Percentiles rank a stretch among this genome's conserved stretches.
Evolutionary conservation across 2,888 invertebrate species (phyloP).

Genomic region (Neocrepidodera transversa): DNA sequence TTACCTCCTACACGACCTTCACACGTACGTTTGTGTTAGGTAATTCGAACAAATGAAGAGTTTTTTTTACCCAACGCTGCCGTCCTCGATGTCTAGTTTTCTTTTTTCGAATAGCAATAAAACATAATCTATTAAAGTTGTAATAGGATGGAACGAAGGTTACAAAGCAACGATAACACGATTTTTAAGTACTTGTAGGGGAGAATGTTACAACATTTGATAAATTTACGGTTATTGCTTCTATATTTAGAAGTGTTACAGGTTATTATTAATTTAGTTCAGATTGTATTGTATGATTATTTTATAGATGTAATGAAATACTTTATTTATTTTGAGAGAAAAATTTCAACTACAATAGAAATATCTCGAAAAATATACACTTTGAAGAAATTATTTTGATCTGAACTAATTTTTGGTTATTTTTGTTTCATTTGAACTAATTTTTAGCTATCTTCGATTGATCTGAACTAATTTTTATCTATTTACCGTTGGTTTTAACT

Average conservation of each 20-base stretch:
- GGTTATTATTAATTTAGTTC: background rate
- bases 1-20: conserved; percentile 1
- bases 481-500: too few relatives aligned
- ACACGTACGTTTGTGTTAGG: conserved; percentile 10
- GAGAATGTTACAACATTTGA: background rate
- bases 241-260: background rate
- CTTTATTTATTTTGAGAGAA: too few relatives aligned
- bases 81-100: conserved; percentile 8
- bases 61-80: background rate
- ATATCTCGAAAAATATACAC: too few relatives aligned
- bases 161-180: background rate
- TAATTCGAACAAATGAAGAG: conserved; percentile 1
- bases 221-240: background rate
- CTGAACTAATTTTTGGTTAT: too few relatives aligned
- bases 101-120: conserved; percentile 3
- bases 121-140: conserved; percentile 1
- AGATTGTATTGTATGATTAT: background rate
- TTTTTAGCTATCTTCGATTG: too few relatives aligned
- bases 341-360: too few relatives aligned
- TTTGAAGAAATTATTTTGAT: too few relatives aligned
- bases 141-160: conserved; percentile 4
- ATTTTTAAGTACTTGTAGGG: background rate
- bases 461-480: too few relatives aligned
- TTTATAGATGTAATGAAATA: too few relatives aligned
- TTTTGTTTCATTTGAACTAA: too few relatives aligned